Evolutionary conservation across 2,797 vertebrate species (phyloP), one percentile per base, ranked within the genome.

Genomic region (Etheostoma nigrum): DNA sequence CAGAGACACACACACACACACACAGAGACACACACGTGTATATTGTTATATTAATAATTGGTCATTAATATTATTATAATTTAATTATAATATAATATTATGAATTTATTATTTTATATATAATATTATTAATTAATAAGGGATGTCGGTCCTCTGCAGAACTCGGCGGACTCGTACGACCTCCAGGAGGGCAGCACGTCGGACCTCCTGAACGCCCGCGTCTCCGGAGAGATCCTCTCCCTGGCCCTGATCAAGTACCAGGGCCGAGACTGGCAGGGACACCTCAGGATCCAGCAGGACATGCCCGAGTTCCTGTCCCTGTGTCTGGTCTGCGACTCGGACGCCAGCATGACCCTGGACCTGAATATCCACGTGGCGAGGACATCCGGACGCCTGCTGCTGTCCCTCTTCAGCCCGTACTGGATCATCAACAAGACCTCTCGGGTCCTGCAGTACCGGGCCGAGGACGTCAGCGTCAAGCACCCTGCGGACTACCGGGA

Each of bases 391-490:
- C 94, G 86, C 0, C 59, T 97, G 73, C 67, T 97, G 64, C 81
- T 99, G 44, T 97, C 98, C 0, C 74, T 99, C 42, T 99, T 96
- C 80, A 97, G 97, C 55, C 98, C 98, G 0, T 99, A 99, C 49
- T 99, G 98, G 98, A 95, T 99, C 64, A 97, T 99, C 93, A 99
- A 99, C 91, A 98, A 98, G 88, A 99, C 98, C 0, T 96, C 95
- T 0, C 94, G 98, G 0, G 91, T 99, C 51, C 96, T 99, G n/a
- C 98, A 97, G 91, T 99, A 99, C 91, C 85, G 85, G 18, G 95
- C 97, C 0, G 98, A 99, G 74, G 97, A 98, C 11, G 62, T 91
- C 7, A 93, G 93, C 0, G 91, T 98, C 79, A 99, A 99, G 45
- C 98, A 99, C 67, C 96, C 98, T 0, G 94, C 98, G 0, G 97